These are phyloP conservation scores for Isurus oxyrinchus DNA, from an alignment of 2,113 vertebrate genomes.

Conservation along the genomic window DNA sequence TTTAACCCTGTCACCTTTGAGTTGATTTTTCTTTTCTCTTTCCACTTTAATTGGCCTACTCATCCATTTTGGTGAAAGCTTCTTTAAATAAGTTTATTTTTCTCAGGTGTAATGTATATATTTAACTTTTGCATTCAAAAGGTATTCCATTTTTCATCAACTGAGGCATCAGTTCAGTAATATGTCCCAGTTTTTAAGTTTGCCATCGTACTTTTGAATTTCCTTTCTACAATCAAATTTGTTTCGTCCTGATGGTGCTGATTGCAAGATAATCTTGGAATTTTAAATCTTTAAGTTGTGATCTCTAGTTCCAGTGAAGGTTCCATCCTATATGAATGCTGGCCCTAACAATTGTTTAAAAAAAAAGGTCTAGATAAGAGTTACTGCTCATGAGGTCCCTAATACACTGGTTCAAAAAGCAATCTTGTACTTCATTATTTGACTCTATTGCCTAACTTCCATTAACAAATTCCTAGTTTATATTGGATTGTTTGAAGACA, in stretches of 20 bases:
- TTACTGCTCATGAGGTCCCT: neutral
- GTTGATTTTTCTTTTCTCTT: neutral
- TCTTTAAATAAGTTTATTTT: neutral
- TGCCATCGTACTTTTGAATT: neutral
- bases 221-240: neutral
- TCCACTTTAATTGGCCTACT: neutral
- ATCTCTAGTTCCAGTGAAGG: too few relatives aligned
- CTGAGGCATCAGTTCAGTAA: neutral
- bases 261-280: neutral
- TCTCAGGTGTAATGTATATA: neutral
- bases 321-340: neutral
- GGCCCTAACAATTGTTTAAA: neutral
- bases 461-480: neutral
- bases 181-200: neutral
- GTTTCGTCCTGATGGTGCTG: neutral
- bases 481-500: neutral
- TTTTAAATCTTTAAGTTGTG: neutral
- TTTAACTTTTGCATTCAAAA: neutral
- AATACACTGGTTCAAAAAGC: neutral
- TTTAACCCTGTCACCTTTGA: neutral
- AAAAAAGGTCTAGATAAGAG: neutral
- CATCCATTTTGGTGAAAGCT: neutral
- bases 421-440: neutral
- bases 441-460: neutral
- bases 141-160: neutral